These are phyloP conservation scores for Scomberomorus guttatus DNA, from an alignment of 2,797 vertebrate genomes.

Conservation along the genomic window DNA sequence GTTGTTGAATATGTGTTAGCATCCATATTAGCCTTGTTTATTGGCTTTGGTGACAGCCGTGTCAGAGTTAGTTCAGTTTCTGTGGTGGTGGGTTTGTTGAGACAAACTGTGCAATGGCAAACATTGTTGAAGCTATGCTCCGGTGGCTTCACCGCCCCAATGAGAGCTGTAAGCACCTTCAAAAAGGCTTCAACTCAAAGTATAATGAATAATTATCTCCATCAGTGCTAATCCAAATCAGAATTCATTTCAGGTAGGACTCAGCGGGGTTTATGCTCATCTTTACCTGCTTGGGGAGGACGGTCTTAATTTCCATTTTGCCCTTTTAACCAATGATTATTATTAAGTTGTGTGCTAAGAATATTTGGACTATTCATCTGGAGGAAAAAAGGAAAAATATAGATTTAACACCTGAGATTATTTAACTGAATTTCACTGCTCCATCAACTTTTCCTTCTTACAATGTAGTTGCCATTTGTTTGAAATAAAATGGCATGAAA, in stretches of 20 bases:
- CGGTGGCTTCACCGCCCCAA: not conserved
- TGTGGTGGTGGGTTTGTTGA: constrained; percentile 7
- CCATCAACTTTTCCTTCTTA: constrained; percentile 8
- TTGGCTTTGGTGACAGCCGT: constrained; percentile 41
- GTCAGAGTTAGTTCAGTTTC: constrained; percentile 32
- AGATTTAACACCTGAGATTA: constrained; percentile 17
- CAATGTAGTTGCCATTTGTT: constrained; percentile 27
- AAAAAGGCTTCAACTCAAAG: constrained; percentile 15
- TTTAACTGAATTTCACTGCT: not conserved
- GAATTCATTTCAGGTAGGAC: constrained; percentile 41
- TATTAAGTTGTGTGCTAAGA: constrained; percentile 8
- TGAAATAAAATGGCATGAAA: constrained; percentile 27
- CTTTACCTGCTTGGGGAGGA: constrained; percentile 21
- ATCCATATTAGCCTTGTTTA: constrained; percentile 26
- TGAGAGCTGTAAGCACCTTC: constrained; percentile 12
- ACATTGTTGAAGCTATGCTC: constrained; percentile 12
- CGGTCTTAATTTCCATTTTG: constrained; percentile 39
- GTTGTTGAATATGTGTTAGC: constrained; percentile 24
- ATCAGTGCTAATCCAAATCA: constrained; percentile 29
- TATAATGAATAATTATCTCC: constrained; percentile 39
- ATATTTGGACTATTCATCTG: constrained; percentile 7
- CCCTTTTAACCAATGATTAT: constrained; percentile 47
- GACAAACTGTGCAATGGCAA: constrained; percentile 24
- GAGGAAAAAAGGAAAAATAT: not conserved
- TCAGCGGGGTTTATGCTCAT: constrained; percentile 23